Base-by-base conservation (phyloP, 2,797 vertebrate species). In the Sebastes cheni region DNA sequence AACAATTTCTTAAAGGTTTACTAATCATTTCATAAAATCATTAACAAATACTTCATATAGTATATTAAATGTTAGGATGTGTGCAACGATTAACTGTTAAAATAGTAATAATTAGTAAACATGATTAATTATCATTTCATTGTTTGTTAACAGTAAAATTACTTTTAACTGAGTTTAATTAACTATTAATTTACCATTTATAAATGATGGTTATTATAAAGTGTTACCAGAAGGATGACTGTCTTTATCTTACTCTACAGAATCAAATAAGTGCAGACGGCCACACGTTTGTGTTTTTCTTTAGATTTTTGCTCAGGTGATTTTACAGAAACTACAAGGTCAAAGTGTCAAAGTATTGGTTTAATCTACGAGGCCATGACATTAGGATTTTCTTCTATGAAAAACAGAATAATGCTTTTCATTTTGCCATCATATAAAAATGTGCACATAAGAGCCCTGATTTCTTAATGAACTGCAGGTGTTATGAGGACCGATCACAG, bases 401-500 rank as follows among this genome's bases (percentile, higher is more conserved):
- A 70, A 66, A 54, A 34, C 36, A 23, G 8, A 20, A 39, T 8
- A 55, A 59, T 22, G 6, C 22, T 85, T 72, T 78, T 46, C 20
- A 75, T 71, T 59, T 59, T 66, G 25, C 30, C 30, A 42, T 67
- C 13, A 10, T 80, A 29, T 25, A 71, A 30, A 83, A 77, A 73
- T 29, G 23, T 61, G 25, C 54, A 75, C 32, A 69, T 7, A 50
- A 71, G 56, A 82, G 61, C 60, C 34, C 67, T 76, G 76, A 86
- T 74, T 66, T 66, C 18, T 46, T 32, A 25, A 76, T 46, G 6
- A 58, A 42, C 36, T 56, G 59, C 22, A 56, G 46, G 25, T 54
- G 56, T 80, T 69, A 50, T 50, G 27, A 68, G 61, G 59, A 83
- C 8, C 22, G 20, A 32, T 77, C 65, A 82, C 11, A 82, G 54